A percentile compares a stretch with the other conserved stretches of the same genome.
Conservation (phyloP, 2,888 invertebrate genomes). For the Lasiommata megera region DNA sequence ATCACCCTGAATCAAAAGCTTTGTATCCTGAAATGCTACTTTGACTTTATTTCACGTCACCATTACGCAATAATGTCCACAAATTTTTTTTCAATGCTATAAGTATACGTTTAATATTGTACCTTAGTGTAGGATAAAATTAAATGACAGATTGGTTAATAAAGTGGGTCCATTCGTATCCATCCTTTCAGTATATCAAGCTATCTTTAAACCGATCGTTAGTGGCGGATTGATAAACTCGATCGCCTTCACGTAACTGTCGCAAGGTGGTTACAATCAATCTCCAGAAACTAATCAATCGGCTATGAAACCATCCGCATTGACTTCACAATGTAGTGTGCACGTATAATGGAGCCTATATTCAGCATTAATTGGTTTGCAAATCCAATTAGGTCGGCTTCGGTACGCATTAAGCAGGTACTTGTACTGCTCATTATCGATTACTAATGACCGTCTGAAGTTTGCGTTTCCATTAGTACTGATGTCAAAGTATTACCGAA, state of each 20-base stretch:
- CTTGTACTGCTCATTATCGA: constrained; percentile 67
- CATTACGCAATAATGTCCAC: too few relatives aligned
- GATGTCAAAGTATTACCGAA: neutral
- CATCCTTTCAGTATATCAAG: too few relatives aligned
- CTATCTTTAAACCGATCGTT: neutral
- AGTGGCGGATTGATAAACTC: neutral
- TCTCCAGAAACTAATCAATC: constrained; percentile 56
- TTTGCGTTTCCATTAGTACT: constrained; percentile 24
- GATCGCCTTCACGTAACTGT: neutral
- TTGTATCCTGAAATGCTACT: too few relatives aligned
- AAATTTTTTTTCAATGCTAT: too few relatives aligned
- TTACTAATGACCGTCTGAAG: constrained; percentile 64
- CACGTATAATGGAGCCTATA: constrained; percentile 63
- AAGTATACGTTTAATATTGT: too few relatives aligned
- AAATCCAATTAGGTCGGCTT: constrained; percentile 72
- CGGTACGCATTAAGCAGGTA: constrained; percentile 69
- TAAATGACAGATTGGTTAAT: too few relatives aligned
- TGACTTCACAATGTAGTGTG: constrained; percentile 65
- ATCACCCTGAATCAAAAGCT: too few relatives aligned
- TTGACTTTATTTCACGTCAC: too few relatives aligned
- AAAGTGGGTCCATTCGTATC: too few relatives aligned
- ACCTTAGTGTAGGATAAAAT: too few relatives aligned
- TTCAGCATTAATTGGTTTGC: constrained; percentile 75
- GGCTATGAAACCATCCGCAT: constrained; percentile 53
- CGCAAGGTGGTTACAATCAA: constrained; percentile 29